phyloP scores from a whole-genome alignment of 2,113 vertebrate genomes.

The Equus przewalskii region DNA sequence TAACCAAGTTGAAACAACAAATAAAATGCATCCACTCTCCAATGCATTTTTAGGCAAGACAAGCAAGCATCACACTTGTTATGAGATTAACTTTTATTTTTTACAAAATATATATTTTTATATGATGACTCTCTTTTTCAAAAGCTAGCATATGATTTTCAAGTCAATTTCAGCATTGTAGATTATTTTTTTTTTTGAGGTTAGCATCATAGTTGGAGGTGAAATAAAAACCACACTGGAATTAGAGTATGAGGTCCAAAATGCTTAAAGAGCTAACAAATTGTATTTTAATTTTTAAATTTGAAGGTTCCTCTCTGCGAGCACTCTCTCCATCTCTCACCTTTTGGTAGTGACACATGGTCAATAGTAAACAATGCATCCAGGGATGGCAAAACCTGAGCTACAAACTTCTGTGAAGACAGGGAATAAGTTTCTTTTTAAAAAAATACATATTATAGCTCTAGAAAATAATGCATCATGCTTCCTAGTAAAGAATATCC shows the following conservation, averaged over 20 bases:
- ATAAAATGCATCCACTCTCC: not conserved
- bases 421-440: not conserved
- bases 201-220: not conserved
- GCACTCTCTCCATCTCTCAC: not conserved
- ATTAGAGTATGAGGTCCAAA: not conserved
- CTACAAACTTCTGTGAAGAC: not conserved
- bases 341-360: not conserved
- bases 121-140: not conserved
- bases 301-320: fast-evolving
- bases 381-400: not conserved
- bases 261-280: not conserved
- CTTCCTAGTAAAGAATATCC: not conserved
- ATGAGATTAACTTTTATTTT: not conserved
- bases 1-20: not conserved
- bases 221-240: not conserved
- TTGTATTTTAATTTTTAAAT: not conserved
- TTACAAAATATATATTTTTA: not conserved
- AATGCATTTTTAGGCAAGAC: not conserved
- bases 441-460: not conserved
- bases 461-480: not conserved
- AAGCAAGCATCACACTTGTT: not conserved
- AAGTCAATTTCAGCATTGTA: not conserved
- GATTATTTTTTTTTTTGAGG: not conserved
- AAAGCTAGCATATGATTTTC: not conserved
- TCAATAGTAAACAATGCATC: not conserved